Conservation (phyloP, 2,888 invertebrate species). For the Hypomecis atomaria region DNA sequence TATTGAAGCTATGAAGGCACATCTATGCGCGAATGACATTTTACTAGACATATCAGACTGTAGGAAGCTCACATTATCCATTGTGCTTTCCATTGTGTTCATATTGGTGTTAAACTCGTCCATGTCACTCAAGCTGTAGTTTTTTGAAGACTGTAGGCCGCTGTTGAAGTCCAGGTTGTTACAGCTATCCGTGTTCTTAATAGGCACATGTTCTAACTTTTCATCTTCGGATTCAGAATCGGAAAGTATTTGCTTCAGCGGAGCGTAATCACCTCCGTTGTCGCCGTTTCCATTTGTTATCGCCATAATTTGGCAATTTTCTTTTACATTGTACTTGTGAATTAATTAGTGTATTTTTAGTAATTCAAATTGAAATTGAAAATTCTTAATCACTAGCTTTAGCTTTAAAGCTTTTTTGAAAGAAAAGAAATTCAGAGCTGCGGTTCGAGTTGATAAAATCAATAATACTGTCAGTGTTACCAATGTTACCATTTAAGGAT, state of each 20-base stretch:
- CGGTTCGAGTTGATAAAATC: neutral
- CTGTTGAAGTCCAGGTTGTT: constrained; percentile 78
- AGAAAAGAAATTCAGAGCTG: neutral
- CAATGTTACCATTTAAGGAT: too few relatives aligned
- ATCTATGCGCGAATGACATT: constrained; percentile 88
- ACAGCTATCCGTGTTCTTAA: constrained; percentile 68
- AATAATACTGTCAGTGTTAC: neutral
- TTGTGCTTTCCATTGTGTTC: constrained; percentile 77
- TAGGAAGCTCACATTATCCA: constrained; percentile 79
- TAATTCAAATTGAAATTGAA: neutral
- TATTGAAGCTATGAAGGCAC: constrained; percentile 89
- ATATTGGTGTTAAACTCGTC: constrained; percentile 78
- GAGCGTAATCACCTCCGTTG: constrained; percentile 86
- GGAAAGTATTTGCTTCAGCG: constrained; percentile 90
- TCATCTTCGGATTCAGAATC: constrained; percentile 93
- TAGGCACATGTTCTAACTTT: constrained; percentile 67
- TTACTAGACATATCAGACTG: constrained; percentile 79
- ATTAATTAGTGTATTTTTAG: neutral
- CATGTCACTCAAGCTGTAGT: constrained; percentile 77
- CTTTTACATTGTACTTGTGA: constrained; percentile 31
- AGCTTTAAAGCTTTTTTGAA: neutral
- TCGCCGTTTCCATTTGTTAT: constrained; percentile 73
- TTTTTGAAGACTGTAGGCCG: constrained; percentile 74
- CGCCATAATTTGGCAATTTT: constrained; percentile 60
- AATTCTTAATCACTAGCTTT: neutral